A percentile compares a stretch with the other conserved stretches of the same genome.
Evolutionary conservation across 2,797 vertebrate genomes (phyloP).

Genomic region (Borostomias antarcticus): DNA sequence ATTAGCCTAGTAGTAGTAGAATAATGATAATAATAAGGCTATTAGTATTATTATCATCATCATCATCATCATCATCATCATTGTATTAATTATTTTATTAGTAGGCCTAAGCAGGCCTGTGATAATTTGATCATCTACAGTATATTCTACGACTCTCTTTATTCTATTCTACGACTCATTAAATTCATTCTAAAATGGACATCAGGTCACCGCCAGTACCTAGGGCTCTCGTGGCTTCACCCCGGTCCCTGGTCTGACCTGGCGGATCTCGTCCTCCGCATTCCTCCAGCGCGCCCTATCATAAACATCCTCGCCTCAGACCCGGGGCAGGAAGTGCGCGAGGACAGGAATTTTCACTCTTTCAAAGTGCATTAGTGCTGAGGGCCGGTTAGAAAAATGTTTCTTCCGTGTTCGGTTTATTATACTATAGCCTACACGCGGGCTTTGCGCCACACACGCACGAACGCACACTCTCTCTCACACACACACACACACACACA

Average conservation of each 20-base stretch:
- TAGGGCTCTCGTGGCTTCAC: slow-evolving; percentile 31
- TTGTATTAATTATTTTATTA: not conserved
- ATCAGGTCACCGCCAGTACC: slow-evolving; percentile 6
- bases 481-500: not conserved
- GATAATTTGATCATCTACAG: too few relatives aligned
- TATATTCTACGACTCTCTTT: not conserved
- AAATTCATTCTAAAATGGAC: not conserved
- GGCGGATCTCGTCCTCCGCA: slow-evolving; percentile 71
- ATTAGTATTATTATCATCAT: not conserved
- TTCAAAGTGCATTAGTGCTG: slow-evolving; percentile 66
- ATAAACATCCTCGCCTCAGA: slow-evolving; percentile 78
- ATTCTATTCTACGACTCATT: not conserved
- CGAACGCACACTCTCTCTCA: not conserved
- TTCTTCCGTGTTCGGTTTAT: slow-evolving; percentile 23
- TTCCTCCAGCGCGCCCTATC: slow-evolving; percentile 72
- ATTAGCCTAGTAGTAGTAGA: too few relatives aligned
- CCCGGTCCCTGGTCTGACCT: slow-evolving; percentile 69
- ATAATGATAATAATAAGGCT: too few relatives aligned
- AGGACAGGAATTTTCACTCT: slow-evolving; percentile 74
- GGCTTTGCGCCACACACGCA: slow-evolving; percentile 1
- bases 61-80: not conserved
- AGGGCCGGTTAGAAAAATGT: slow-evolving; percentile 43
- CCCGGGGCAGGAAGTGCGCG: slow-evolving; percentile 72
- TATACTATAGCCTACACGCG: slow-evolving; percentile 11
- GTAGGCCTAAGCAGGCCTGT: too few relatives aligned